Conservation (phyloP, 1,140 invertebrate species). For the Nephila pilipes region DNA sequence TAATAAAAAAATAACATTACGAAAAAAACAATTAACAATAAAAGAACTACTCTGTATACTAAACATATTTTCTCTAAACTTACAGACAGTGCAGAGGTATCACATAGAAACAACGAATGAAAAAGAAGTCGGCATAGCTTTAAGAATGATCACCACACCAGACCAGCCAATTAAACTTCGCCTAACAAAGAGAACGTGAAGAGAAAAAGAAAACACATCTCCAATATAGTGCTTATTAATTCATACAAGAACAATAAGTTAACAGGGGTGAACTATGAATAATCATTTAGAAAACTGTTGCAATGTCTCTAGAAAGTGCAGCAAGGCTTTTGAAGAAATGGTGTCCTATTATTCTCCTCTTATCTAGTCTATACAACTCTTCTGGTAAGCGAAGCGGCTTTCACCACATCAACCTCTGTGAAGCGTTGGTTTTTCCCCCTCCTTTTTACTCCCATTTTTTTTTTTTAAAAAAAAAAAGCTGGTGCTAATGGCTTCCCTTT, state of each 20-base stretch:
- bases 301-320: not conserved
- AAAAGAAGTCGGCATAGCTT: slow-evolving; percentile 77
- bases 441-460: not conserved
- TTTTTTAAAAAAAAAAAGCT: not conserved
- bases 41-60: no score
- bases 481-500: slow-evolving; percentile 1
- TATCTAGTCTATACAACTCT: not conserved
- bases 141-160: slow-evolving; percentile 79
- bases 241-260: no score
- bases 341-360: not conserved
- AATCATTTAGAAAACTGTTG: not conserved
- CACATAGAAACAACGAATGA: slow-evolving; percentile 72
- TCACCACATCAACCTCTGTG: no score
- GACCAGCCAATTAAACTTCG: slow-evolving; percentile 74
- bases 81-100: slow-evolving; percentile 78
- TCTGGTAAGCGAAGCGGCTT: no score
- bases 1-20: no score
- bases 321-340: not conserved
- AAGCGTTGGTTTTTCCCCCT: no score
- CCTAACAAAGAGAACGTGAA: slow-evolving; percentile 31
- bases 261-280: no score
- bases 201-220: not conserved
- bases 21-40: no score
- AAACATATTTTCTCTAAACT: not conserved
- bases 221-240: not conserved